phyloP scores from a whole-genome alignment of 1,140 invertebrate species.

The Belonocnema kinseyi region DNA sequence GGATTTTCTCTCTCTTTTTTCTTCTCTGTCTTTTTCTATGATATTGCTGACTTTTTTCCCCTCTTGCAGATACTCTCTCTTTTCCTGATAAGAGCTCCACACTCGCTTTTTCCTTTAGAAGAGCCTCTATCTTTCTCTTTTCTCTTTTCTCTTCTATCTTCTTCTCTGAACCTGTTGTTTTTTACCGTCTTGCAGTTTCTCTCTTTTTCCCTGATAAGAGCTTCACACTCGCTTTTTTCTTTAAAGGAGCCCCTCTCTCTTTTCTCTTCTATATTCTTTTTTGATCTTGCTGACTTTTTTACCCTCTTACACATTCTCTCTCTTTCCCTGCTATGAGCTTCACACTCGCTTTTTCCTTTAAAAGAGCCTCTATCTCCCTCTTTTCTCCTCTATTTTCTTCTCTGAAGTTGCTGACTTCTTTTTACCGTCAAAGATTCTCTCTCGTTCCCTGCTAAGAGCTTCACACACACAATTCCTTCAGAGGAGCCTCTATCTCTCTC shows the following conservation, averaged over 20 bases:
- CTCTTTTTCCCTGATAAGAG: constrained; percentile 45
- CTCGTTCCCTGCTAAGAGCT: background rate
- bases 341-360: constrained; percentile 32
- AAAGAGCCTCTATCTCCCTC: constrained; percentile 48
- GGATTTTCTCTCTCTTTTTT: no score
- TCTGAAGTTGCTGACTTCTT: background rate
- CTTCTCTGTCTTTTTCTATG: no score
- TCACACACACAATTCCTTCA: background rate
- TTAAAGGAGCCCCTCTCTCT: background rate
- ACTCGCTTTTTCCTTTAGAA: no score
- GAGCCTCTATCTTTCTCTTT: no score
- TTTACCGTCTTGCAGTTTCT: constrained; percentile 7
- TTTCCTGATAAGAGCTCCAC: no score
- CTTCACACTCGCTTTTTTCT: constrained; percentile 34
- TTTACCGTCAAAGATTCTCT: background rate
- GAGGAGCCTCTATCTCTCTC: background rate
- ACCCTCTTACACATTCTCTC: background rate
- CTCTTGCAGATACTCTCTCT: background rate
- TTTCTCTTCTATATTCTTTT: no score
- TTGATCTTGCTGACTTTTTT: background rate
- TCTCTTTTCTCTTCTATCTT: no score
- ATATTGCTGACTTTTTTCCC: no score
- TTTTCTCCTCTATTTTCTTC: constrained; percentile 5
- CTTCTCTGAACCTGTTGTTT: no score
- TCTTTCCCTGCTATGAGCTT: no score